These are phyloP conservation scores for Hoplodrina ambigua DNA, from an alignment of 2,888 invertebrate species.

Conservation along the genomic window DNA sequence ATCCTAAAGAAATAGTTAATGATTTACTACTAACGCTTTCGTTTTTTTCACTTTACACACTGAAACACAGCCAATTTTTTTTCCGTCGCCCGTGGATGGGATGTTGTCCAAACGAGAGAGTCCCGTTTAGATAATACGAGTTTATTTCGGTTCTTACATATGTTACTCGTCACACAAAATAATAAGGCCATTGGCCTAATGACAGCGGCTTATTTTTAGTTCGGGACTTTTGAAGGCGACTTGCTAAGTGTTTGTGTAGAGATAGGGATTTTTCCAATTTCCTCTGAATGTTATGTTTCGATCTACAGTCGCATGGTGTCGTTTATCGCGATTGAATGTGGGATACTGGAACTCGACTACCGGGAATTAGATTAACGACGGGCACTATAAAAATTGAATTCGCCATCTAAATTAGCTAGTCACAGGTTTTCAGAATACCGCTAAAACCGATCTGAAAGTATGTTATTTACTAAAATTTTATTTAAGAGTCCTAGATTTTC, in stretches of 20 bases:
- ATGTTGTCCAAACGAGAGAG: slow-evolving; percentile 77
- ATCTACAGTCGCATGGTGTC: slow-evolving; percentile 11
- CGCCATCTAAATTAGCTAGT: slow-evolving; percentile 27
- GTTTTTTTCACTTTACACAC: slow-evolving; percentile 73
- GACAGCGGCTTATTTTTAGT: slow-evolving; percentile 85
- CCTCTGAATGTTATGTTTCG: slow-evolving; percentile 46
- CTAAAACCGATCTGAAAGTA: not conserved
- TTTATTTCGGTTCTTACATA: slow-evolving; percentile 88
- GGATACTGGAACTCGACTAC: slow-evolving; percentile 40
- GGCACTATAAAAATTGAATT: slow-evolving; percentile 25
- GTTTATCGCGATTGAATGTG: slow-evolving; percentile 39
- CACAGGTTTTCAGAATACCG: slow-evolving; percentile 23
- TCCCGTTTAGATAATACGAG: slow-evolving; percentile 87
- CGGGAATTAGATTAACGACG: slow-evolving; percentile 43
- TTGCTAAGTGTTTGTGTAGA: slow-evolving; percentile 73
- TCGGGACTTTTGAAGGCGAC: slow-evolving; percentile 81
- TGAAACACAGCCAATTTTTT: slow-evolving; percentile 85
- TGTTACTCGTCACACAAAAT: slow-evolving; percentile 88
- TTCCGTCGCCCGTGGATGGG: slow-evolving; percentile 73
- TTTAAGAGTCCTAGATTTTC: not conserved
- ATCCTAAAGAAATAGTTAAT: slow-evolving; percentile 79
- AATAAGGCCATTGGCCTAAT: slow-evolving; percentile 90
- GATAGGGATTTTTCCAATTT: slow-evolving; percentile 66
- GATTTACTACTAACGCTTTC: slow-evolving; percentile 75
- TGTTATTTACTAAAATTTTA: not conserved